Conservation (phyloP, 2,113 vertebrate species). For the Siniperca chuatsi region DNA sequence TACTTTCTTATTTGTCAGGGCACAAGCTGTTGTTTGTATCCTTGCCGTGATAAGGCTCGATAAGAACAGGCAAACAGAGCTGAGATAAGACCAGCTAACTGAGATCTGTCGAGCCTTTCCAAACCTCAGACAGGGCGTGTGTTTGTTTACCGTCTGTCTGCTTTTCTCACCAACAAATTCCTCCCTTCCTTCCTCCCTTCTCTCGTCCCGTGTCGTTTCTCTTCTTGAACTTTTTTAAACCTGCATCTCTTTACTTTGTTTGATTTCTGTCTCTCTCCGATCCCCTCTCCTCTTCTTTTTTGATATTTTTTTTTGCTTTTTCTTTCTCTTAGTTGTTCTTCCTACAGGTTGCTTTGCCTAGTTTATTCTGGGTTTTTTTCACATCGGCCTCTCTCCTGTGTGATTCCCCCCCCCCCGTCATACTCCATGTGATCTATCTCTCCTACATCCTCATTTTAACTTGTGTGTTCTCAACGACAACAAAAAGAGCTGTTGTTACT, state of each 20-base stretch:
- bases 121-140: conserved; percentile 74
- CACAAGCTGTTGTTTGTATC: conserved; percentile 39
- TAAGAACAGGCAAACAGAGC: conserved; percentile 44
- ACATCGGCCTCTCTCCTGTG: conserved; percentile 9
- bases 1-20: conserved; percentile 42
- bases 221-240: conserved; percentile 51
- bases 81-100: conserved; percentile 59
- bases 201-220: conserved; percentile 19
- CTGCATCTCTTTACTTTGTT: conserved; percentile 6
- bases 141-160: conserved; percentile 77
- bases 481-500: conserved; percentile 47
- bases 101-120: conserved; percentile 63
- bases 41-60: conserved; percentile 41
- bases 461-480: conserved; percentile 17
- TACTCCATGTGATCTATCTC: background rate
- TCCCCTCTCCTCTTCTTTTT: background rate
- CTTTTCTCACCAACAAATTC: conserved; percentile 50
- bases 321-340: conserved; percentile 23
- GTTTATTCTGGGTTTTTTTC: background rate
- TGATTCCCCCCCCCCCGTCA: conserved; percentile 10
- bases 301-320: background rate
- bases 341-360: conserved; percentile 6
- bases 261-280: background rate
- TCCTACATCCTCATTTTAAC: conserved; percentile 35
- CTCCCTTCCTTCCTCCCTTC: conserved; percentile 25